Conservation (phyloP, 1,140 invertebrate species). For the Drosophila eugracilis region DNA sequence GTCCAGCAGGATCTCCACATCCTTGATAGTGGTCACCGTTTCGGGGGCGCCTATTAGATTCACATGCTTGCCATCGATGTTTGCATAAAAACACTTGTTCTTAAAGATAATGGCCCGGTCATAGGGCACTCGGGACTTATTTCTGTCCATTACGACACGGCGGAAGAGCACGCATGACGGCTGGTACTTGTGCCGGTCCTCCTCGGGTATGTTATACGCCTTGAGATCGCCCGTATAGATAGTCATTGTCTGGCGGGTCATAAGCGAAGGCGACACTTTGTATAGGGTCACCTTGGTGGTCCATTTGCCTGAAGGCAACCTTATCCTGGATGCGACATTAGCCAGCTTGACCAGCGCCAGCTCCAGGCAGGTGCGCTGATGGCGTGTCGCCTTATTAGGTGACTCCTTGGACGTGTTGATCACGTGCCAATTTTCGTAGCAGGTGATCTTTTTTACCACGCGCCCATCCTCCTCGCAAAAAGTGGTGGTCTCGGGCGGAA, state of each 20-base stretch:
- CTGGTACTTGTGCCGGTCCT: conserved; percentile 80
- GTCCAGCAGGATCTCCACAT: conserved; percentile 79
- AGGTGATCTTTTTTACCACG: conserved; percentile 83
- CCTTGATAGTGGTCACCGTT: conserved; percentile 50
- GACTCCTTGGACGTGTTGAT: conserved; percentile 59
- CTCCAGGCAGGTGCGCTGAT: conserved; percentile 72
- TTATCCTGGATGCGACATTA: conserved; percentile 63
- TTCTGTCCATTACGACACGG: conserved; percentile 51
- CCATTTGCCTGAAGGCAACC: conserved; percentile 69
- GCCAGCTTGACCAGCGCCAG: conserved; percentile 75
- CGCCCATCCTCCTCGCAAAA: conserved; percentile 78
- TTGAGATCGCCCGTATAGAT: conserved; percentile 80
- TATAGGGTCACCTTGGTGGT: conserved; percentile 80
- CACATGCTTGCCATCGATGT: conserved; percentile 84
- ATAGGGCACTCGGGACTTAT: conserved; percentile 70
- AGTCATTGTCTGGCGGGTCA: conserved; percentile 61
- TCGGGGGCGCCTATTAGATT: conserved; percentile 77
- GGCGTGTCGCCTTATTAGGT: conserved; percentile 21
- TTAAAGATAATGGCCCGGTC: conserved; percentile 84
- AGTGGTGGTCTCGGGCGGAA: conserved; percentile 76
- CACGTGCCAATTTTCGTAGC: conserved; percentile 84
- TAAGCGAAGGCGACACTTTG: conserved; percentile 59
- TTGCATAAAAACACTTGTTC: conserved; percentile 80
- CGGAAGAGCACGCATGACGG: conserved; percentile 82
- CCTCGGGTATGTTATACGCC: conserved; percentile 70